Evolutionary conservation across 2,797 vertebrate genomes (phyloP).

Genomic region (Astyanax mexicanus): DNA sequence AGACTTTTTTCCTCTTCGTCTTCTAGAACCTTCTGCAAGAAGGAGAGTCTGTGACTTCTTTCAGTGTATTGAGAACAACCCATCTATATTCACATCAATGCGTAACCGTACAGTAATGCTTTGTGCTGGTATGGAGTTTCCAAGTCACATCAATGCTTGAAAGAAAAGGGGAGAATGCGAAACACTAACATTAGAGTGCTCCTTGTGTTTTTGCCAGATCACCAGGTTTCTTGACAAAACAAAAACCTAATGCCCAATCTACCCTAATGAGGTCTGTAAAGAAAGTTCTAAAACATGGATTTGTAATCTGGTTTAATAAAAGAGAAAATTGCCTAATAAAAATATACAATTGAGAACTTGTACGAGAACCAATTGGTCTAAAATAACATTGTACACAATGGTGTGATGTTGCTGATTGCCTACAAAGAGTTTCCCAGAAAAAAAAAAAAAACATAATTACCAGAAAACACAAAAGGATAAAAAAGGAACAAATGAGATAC

Average conservation of each 20-base stretch:
- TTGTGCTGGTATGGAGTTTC: too few species aligned
- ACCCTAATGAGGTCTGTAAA: too few species aligned
- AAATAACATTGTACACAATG: background rate
- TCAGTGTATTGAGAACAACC: background rate
- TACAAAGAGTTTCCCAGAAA: background rate
- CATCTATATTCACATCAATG: background rate
- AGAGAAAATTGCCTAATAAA: too few species aligned
- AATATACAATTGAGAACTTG: background rate
- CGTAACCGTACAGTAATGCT: background rate
- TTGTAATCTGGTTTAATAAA: too few species aligned
- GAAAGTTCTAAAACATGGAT: too few species aligned
- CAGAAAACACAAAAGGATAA: background rate
- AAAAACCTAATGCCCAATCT: too few species aligned
- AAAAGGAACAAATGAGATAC: background rate
- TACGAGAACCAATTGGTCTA: background rate
- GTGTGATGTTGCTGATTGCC: background rate
- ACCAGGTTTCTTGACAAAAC: background rate
- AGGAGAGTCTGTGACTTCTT: background rate
- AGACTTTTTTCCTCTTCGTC: constrained; percentile 12
- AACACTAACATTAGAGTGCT: background rate
- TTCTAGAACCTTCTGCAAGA: background rate
- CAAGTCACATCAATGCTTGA: too few species aligned
- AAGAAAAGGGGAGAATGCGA: too few species aligned
- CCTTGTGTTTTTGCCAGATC: background rate
- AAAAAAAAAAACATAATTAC: background rate